Percentiles rank a stretch among this genome's conserved stretches.
phyloP scores from a whole-genome alignment of 64 coral and sea anemone genomes.

The Porites lutea region DNA sequence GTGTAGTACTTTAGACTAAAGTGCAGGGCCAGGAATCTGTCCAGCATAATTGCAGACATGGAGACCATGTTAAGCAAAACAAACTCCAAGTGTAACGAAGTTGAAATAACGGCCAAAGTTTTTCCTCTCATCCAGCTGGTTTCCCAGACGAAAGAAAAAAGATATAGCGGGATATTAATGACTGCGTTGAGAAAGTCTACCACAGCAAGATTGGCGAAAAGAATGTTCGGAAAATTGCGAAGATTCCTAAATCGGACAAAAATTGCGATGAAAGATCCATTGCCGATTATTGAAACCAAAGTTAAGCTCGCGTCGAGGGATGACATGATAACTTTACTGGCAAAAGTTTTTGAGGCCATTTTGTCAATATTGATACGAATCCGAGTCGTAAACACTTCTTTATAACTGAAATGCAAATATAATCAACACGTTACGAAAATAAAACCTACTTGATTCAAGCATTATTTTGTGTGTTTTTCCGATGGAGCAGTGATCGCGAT shows the following conservation, averaged over 20 bases:
- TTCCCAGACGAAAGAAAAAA: background rate
- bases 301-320: background rate
- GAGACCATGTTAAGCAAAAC: background rate
- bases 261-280: background rate
- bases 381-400: no score
- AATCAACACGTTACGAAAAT: no score
- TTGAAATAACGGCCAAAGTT: background rate
- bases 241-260: background rate
- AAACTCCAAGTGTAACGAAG: background rate
- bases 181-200: background rate
- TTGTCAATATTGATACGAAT: background rate
- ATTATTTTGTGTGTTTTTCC: no score
- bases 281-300: background rate
- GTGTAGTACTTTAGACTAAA: background rate
- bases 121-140: background rate
- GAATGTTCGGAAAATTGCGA: background rate
- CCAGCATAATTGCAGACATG: background rate
- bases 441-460: no score
- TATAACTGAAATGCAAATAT: no score
- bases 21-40: background rate
- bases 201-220: background rate
- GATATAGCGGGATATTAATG: background rate
- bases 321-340: background rate
- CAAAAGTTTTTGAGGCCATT: background rate
- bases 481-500: no score